Percentiles rank a stretch among this genome's conserved stretches.
Evolutionary conservation across 64 coral and sea anemone species (phyloP).

Genomic region (Porites lutea): DNA sequence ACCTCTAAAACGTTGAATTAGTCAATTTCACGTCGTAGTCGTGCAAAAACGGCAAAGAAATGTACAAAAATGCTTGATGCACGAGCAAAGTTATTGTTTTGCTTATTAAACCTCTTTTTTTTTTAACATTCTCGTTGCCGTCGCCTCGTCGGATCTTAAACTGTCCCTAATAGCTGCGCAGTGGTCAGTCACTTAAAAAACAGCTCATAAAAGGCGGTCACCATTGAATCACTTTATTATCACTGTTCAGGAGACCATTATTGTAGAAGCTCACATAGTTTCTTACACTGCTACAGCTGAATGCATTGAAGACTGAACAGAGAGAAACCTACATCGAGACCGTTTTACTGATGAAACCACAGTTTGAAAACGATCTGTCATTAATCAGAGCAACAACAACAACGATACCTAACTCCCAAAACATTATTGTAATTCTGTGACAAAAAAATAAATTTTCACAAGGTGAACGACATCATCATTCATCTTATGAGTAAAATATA

Average conservation of each 20-base stretch:
- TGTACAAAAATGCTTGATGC: too few species aligned
- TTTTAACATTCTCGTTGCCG: too few species aligned
- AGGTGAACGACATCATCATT: too few species aligned
- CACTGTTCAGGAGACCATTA: background rate
- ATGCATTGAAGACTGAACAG: slow-evolving; percentile 60
- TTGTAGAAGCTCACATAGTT: slow-evolving; percentile 3
- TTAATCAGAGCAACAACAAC: slow-evolving; percentile 1
- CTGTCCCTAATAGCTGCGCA: too few species aligned
- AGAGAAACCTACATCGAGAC: slow-evolving; percentile 10
- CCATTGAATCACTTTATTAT: background rate
- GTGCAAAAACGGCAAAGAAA: too few species aligned
- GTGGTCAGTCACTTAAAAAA: too few species aligned
- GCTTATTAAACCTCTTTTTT: too few species aligned
- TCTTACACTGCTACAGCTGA: slow-evolving; percentile 39
- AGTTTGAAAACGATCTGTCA: slow-evolving; percentile 65
- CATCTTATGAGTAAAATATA: too few species aligned
- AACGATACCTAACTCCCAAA: background rate
- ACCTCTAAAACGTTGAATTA: too few species aligned
- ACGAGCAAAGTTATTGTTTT: too few species aligned
- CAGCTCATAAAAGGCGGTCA: background rate
- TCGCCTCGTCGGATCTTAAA: too few species aligned
- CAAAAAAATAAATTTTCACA: background rate
- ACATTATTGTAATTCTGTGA: background rate
- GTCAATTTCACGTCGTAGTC: too few species aligned
- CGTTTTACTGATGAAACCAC: slow-evolving; percentile 3